Percentiles rank a stretch among this genome's conserved stretches.
These are phyloP conservation scores for Scaptomyza graminum DNA, from an alignment of 1,140 invertebrate species.

Conservation along the genomic window DNA sequence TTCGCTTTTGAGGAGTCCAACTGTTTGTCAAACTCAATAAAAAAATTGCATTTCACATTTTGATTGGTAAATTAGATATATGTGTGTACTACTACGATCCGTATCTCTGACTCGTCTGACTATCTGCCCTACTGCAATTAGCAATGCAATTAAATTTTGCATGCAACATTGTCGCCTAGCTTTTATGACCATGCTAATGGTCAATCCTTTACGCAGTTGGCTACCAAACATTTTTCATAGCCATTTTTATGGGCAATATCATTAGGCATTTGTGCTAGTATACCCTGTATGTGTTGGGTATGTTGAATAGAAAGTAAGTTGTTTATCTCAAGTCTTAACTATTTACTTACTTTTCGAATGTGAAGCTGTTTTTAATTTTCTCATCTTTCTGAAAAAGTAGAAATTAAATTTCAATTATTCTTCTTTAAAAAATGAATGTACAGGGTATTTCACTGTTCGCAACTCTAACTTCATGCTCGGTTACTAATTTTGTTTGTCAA, in stretches of 20 bases:
- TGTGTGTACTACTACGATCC: neutral
- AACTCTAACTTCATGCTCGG: neutral
- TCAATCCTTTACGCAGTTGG: slow-evolving; percentile 15
- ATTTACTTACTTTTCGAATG: too few species aligned
- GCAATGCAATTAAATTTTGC: slow-evolving; percentile 29
- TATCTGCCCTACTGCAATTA: slow-evolving; percentile 29
- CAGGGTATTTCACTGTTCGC: slow-evolving; percentile 12
- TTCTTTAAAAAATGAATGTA: neutral
- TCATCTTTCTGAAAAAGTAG: too few species aligned
- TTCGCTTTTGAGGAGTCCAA: slow-evolving; percentile 44
- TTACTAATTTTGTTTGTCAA: slow-evolving; percentile 16
- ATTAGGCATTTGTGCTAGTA: slow-evolving; percentile 16
- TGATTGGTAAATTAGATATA: slow-evolving; percentile 61
- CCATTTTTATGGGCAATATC: slow-evolving; percentile 24
- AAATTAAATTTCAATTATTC: too few species aligned
- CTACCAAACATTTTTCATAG: slow-evolving; percentile 16
- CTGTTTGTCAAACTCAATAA: slow-evolving; percentile 68
- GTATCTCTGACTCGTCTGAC: slow-evolving; percentile 19
- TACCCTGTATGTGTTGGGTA: neutral
- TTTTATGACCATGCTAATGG: slow-evolving; percentile 34
- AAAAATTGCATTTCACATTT: slow-evolving; percentile 69
- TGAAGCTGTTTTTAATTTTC: too few species aligned
- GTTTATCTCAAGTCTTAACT: neutral
- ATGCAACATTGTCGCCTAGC: slow-evolving; percentile 21
- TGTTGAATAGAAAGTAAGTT: neutral